Evolutionary conservation across 2,113 vertebrate genomes (phyloP).

Genomic region (Alosa alosa): DNA sequence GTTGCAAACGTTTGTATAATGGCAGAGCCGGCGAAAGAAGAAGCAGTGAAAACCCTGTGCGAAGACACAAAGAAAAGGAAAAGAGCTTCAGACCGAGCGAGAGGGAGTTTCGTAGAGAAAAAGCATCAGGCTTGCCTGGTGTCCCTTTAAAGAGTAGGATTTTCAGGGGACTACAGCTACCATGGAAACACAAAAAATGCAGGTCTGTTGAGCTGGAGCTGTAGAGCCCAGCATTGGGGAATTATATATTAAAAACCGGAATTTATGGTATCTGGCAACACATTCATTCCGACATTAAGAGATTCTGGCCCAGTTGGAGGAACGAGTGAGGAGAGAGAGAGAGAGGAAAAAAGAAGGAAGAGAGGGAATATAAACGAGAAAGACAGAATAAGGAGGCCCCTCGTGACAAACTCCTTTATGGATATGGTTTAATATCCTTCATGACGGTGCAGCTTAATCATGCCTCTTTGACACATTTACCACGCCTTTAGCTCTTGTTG

Average conservation of each 20-base stretch:
- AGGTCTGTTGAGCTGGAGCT: conserved; percentile 66
- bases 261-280: conserved; percentile 74
- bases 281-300: conserved; percentile 72
- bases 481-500: conserved; percentile 63
- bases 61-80: too few species aligned
- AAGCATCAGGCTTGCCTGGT: too few species aligned
- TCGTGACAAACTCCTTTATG: conserved; percentile 43
- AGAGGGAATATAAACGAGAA: neutral
- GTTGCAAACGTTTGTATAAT: too few species aligned
- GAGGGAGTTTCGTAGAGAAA: too few species aligned
- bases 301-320: conserved; percentile 58
- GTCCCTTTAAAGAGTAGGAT: too few species aligned
- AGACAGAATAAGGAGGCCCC: conserved; percentile 34
- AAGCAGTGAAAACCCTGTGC: too few species aligned
- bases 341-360: neutral
- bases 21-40: too few species aligned
- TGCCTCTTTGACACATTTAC: conserved; percentile 68
- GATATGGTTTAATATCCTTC: conserved; percentile 56
- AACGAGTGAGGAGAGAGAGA: neutral
- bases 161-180: conserved; percentile 53
- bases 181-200: conserved; percentile 73
- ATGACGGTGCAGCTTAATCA: conserved; percentile 66
- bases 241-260: conserved; percentile 68
- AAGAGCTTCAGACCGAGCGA: too few species aligned
- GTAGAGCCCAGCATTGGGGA: conserved; percentile 58